Evolutionary conservation across 2,888 invertebrate species (phyloP).

Genomic region (Morinoia aosen): DNA sequence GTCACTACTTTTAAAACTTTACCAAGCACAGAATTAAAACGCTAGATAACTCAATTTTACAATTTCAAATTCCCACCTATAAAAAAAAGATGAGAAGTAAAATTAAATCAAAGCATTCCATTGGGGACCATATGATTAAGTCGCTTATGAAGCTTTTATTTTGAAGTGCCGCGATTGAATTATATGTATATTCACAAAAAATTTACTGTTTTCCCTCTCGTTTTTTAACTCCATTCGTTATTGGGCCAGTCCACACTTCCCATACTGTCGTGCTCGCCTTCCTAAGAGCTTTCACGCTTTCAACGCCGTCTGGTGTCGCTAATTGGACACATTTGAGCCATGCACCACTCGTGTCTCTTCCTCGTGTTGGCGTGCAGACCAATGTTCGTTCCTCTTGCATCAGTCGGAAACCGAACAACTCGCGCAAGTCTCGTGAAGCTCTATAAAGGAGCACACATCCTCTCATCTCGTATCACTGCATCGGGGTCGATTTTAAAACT

Average conservation of each 20-base stretch:
- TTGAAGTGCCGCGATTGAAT: background rate
- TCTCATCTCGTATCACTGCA: background rate
- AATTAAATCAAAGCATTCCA: too few relatives aligned
- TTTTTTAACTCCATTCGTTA: background rate
- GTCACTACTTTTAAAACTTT: background rate
- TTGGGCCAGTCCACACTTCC: too few relatives aligned
- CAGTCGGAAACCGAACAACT: background rate
- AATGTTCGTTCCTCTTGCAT: background rate
- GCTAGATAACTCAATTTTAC: background rate
- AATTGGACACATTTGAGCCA: background rate
- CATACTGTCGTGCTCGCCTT: background rate
- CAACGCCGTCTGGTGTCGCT: background rate
- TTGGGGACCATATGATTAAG: too few relatives aligned
- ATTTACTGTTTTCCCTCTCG: background rate
- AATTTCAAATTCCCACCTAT: too few relatives aligned
- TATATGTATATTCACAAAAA: background rate
- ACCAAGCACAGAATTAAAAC: background rate
- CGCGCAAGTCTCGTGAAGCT: background rate
- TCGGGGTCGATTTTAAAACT: background rate
- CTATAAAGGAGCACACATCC: background rate
- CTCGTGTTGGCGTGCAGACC: background rate
- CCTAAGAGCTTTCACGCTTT: background rate
- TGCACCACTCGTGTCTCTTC: background rate
- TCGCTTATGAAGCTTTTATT: background rate
- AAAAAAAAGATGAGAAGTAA: too few relatives aligned